Conservation (phyloP, 2,888 invertebrate genomes). For the Eulithis prunata region DNA sequence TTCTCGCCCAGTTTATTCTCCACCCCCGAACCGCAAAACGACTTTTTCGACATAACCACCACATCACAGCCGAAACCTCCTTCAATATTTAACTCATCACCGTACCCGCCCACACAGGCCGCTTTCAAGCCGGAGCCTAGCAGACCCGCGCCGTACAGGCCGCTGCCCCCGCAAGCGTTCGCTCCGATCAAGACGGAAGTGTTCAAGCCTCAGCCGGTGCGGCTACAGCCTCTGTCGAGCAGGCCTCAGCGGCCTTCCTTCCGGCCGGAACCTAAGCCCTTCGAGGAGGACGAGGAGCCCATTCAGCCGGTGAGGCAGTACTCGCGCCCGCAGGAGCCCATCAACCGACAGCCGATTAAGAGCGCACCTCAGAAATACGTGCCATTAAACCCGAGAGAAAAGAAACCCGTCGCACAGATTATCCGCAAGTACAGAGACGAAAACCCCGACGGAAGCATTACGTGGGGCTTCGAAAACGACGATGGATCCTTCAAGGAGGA, state of each 20-base stretch:
- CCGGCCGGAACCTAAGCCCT: constrained; percentile 77
- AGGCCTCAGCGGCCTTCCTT: constrained; percentile 82
- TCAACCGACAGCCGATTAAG: constrained; percentile 68
- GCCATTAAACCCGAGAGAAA: constrained; percentile 74
- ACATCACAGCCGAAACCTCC: constrained; percentile 78
- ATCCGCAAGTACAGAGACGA: constrained; percentile 90
- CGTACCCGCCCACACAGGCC: constrained; percentile 72
- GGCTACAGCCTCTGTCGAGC: constrained; percentile 76
- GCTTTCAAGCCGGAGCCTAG: constrained; percentile 69
- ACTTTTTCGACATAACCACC: constrained; percentile 74
- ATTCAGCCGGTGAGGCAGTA: constrained; percentile 78
- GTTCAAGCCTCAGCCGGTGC: constrained; percentile 69
- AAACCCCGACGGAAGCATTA: constrained; percentile 91
- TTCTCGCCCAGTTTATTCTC: constrained; percentile 72
- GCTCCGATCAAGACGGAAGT: constrained; percentile 72
- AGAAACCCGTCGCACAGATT: constrained; percentile 89
- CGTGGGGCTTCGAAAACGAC: constrained; percentile 95
- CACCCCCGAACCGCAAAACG: constrained; percentile 76
- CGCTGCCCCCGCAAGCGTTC: constrained; percentile 70
- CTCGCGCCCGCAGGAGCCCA: constrained; percentile 71
- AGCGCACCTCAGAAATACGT: constrained; percentile 70
- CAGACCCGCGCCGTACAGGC: constrained; percentile 76
- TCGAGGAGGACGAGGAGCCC: constrained; percentile 74
- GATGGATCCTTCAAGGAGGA: constrained; percentile 95
- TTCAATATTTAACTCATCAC: constrained; percentile 71